Base-by-base conservation (phyloP, 2,888 invertebrate genomes). In the Zygothrica quintamaculata region DNA sequence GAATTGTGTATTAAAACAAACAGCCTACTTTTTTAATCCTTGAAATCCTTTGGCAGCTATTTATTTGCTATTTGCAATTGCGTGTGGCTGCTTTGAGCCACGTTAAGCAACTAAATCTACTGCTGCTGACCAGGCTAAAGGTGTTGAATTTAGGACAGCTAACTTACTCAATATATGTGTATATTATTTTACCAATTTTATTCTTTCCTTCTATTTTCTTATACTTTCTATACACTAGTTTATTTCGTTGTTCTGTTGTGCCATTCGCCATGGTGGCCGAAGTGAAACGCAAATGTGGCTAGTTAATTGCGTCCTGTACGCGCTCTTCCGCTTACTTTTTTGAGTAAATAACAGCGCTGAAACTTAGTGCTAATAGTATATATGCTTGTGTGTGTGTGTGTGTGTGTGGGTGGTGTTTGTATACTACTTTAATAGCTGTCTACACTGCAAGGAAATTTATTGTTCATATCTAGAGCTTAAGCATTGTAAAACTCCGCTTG, bases 111-210 rank as follows among this genome's bases (percentile, higher is more conserved):
- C 87, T 88, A 74, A 22, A 22, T 2, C 18, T 22, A 74, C 60
- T 42, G 42, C 59, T 47, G 57, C 80, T 71, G 74, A 70, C 53
- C 62, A 53, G 47, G 62, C 47, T 22, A 22, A 65, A 87, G 86
- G 86, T 86, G 88, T 84, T 84, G 76, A 84, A 86, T 84, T 87
- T 78, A 78, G 82, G 87, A 73, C 81, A 78, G 44, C 65, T 64
- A 70, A 66, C n/a, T n/a, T n/a, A 22, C 18, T 22, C 18, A 2
- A 5, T 22, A 22, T 22, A 22, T 22, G 18, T 22, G 57, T 62
- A 65, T 69, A 57, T 60, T 77, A 62, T 73, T 64, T 62, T 22
- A 44, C 57, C 42, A 22, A 8, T 42, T 43, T 53, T 55, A 50
- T 34, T 6, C 18, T 55, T 34, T 6, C 18, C 22, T 1, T 22